Base-by-base conservation (phyloP, 2,797 vertebrate genomes). In the Rousettus madagascariensis region DNA sequence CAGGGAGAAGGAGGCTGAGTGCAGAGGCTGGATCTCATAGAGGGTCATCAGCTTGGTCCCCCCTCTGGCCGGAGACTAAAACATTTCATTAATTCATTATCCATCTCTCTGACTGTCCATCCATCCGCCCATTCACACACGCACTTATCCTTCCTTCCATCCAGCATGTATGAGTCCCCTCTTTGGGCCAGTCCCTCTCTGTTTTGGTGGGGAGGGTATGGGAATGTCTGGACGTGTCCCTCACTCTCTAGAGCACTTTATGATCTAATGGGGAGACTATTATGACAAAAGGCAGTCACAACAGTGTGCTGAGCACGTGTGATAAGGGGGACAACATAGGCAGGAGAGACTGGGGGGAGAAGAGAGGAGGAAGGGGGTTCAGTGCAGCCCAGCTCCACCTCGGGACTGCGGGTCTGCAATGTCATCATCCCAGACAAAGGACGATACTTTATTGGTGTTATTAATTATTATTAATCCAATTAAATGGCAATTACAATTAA, bases 401-500 rank as follows among this genome's bases (percentile, higher is more conserved):
- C 1, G 0, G 68, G 55, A 74, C 2, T 5, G 84, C 5, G 77
- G 41, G 26, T 79, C 69, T 51, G 59, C 95, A 91, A 24, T 88
- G 97, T 97, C 93, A 57, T 33, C 19, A 8, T 63, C 95, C 85
- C 80, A 94, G 87, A 89, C 36, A 16, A 95, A 97, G 95, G 96
- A 92, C 92, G 86, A 57, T 59, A 10, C 72, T 7, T 75, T 97
- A 92, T 94, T 75, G 78, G 57, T 88, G 46, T 88, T 94, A 97
- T 97, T 95, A 96, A 95, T 95, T 79, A 94, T 77, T 95, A 89
- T 94, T 95, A 89, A 95, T 91, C 86, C 96, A 95, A 96, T 97
- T 96, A 97, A 97, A 92, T 86, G 82, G 94, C 68, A 61, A 94
- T 96, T 96, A 97, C 53, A 89, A 95, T 96, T 95, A 94, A 95